Evolutionary conservation across 2,113 vertebrate genomes (phyloP).

Genomic region (Pachycephala philippinensis): DNA sequence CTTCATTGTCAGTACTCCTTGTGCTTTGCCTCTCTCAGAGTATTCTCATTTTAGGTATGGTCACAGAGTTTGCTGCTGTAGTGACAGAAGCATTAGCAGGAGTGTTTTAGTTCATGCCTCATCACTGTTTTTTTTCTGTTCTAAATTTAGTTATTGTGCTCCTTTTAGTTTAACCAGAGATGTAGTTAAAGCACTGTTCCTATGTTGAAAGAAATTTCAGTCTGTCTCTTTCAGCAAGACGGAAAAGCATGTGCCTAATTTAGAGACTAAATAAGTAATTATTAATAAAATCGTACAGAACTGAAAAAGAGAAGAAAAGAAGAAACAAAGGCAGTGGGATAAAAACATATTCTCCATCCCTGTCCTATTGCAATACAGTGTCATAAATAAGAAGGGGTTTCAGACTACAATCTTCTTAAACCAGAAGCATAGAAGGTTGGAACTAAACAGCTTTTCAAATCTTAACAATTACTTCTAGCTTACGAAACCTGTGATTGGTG

Average conservation of each 20-base stretch:
- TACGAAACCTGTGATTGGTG: accelerated
- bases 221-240: background rate
- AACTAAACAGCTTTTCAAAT: background rate
- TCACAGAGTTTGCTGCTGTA: background rate
- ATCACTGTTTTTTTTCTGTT: background rate
- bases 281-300: background rate
- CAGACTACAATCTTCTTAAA: background rate
- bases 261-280: background rate
- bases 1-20: background rate
- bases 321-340: background rate
- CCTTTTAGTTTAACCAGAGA: background rate
- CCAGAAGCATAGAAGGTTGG: background rate
- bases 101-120: background rate
- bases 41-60: background rate
- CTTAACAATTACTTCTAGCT: background rate
- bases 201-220: background rate
- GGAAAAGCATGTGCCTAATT: background rate
- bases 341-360: background rate
- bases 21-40: background rate
- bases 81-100: background rate
- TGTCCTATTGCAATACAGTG: background rate
- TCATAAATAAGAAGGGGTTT: background rate
- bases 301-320: background rate
- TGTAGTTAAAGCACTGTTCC: background rate
- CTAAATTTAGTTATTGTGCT: background rate